A percentile compares a stretch with the other conserved stretches of the same genome.
These are phyloP conservation scores for Morbakka virulenta DNA, from an alignment of 30 jellyfish, hydroid and myxozoan species.

Conservation along the genomic window DNA sequence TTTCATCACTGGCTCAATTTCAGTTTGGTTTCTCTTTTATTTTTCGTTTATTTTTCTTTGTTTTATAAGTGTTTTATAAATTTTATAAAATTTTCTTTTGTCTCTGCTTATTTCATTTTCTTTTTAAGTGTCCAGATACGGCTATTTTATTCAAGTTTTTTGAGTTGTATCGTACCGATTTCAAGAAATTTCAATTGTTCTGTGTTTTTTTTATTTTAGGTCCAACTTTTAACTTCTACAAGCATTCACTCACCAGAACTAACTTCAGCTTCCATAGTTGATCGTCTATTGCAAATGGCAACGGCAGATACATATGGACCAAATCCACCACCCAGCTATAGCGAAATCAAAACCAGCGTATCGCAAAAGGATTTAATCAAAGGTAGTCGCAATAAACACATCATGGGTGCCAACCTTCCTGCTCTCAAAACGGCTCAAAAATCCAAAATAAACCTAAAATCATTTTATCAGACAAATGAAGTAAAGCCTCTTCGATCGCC, in stretches of 20 bases:
- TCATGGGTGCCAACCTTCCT: not conserved
- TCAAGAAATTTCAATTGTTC: no score
- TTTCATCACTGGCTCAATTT: no score
- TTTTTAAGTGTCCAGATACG: no score
- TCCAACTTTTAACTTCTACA: constrained; percentile 77
- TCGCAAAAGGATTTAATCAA: not conserved
- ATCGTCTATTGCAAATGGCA: constrained; percentile 88
- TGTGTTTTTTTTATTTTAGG: constrained; percentile 43
- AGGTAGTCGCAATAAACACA: not conserved
- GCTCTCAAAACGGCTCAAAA: not conserved
- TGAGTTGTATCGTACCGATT: no score
- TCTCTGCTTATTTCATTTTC: no score
- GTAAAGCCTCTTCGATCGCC: not conserved
- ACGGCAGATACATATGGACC: constrained; percentile 91
- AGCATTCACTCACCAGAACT: constrained; percentile 86
- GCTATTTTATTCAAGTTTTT: no score
- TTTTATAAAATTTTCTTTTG: no score
- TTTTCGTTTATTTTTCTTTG: no score
- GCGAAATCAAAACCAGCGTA: not conserved
- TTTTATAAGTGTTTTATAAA: no score
- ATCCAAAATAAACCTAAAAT: not conserved
- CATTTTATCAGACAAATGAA: not conserved
- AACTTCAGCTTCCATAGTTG: constrained; percentile 94
- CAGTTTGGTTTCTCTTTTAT: no score
- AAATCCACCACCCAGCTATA: constrained; percentile 62